Evolutionary conservation across 1,140 invertebrate species (phyloP).

Genomic region (Polyergus mexicanus): DNA sequence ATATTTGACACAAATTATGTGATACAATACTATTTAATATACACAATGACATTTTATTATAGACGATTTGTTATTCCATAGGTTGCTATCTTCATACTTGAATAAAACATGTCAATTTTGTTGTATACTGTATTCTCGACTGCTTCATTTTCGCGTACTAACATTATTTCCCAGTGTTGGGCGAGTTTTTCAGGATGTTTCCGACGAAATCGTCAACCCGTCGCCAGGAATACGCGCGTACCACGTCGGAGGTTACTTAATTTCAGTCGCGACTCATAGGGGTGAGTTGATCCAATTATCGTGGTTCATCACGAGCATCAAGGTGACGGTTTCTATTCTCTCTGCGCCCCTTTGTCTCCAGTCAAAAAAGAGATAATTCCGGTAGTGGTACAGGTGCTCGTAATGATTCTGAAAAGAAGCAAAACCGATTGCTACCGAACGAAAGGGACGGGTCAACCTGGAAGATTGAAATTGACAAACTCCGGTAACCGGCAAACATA

Average conservation of each 20-base stretch:
- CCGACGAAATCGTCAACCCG: conserved; percentile 52
- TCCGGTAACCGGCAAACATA: conserved; percentile 42
- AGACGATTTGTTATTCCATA: neutral
- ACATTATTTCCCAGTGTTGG: conserved; percentile 19
- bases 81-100: neutral
- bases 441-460: neutral
- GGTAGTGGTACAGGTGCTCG: conserved; percentile 18
- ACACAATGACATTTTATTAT: neutral
- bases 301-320: conserved; percentile 66
- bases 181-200: conserved; percentile 41
- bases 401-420: conserved; percentile 70
- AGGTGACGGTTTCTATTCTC: conserved; percentile 51
- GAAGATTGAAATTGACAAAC: conserved; percentile 30
- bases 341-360: conserved; percentile 22
- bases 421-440: conserved; percentile 54
- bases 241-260: conserved; percentile 67
- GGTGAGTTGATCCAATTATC: conserved; percentile 71
- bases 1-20: too few species aligned
- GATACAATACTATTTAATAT: neutral
- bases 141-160: conserved; percentile 6
- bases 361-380: conserved; percentile 42
- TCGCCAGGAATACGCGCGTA: conserved; percentile 12
- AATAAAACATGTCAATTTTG: neutral
- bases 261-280: conserved; percentile 68
- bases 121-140: neutral